Evolutionary conservation across 1,140 invertebrate genomes (phyloP).

Genomic region (Hetaerina americana): DNA sequence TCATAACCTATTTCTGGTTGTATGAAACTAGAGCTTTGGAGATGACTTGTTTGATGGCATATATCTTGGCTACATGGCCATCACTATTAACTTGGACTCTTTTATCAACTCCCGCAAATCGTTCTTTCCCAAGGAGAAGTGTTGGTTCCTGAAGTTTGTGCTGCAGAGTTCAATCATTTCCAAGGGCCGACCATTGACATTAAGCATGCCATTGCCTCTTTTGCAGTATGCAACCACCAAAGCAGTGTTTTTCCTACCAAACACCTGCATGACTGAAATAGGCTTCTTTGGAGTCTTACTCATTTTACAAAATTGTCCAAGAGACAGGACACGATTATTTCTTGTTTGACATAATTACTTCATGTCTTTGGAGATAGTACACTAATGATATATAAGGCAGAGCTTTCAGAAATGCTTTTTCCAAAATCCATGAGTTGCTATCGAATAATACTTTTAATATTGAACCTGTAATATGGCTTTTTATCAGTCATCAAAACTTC

Average conservation of each 20-base stretch:
- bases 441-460: too few relatives aligned
- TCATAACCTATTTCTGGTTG: constrained; percentile 99
- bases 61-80: constrained; percentile 96
- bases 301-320: constrained; percentile 15
- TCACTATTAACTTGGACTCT: constrained; percentile 94
- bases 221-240: constrained; percentile 98
- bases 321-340: too few relatives aligned
- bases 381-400: too few relatives aligned
- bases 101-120: constrained; percentile 93
- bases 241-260: constrained; percentile 98
- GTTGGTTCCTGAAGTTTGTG: constrained; percentile 97
- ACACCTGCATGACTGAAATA: constrained; percentile 90
- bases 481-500: too few relatives aligned
- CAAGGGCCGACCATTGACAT: constrained; percentile 92
- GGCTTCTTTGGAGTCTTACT: constrained; percentile 55
- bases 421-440: too few relatives aligned
- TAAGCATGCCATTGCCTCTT: constrained; percentile 77
- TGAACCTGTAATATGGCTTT: too few relatives aligned
- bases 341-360: too few relatives aligned
- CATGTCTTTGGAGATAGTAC: too few relatives aligned
- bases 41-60: constrained; percentile 96
- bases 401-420: too few relatives aligned
- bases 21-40: constrained; percentile 95
- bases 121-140: constrained; percentile 87
- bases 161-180: constrained; percentile 88